Conservation (phyloP, 2,888 invertebrate genomes). For the Drosophila atroscutellata region DNA sequence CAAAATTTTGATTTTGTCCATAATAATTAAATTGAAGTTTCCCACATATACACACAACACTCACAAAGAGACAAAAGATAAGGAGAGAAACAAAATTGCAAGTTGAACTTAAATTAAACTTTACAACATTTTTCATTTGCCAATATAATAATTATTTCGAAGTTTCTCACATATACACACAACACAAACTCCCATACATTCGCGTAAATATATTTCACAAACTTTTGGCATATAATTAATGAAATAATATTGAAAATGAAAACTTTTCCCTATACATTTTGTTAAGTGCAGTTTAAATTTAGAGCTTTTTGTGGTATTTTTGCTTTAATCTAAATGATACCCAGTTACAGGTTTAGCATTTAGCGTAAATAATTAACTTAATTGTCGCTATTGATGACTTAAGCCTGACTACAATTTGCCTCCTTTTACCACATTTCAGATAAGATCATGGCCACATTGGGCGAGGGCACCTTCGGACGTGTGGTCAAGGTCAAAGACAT, state of each 20-base stretch:
- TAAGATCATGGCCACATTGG: conserved; percentile 98
- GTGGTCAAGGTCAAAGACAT: conserved; percentile 99
- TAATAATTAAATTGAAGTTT: conserved; percentile 22
- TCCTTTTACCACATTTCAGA: conserved; percentile 91
- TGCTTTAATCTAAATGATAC: conserved; percentile 39
- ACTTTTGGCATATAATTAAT: conserved; percentile 56
- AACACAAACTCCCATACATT: conserved; percentile 7
- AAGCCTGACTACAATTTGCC: conserved; percentile 57
- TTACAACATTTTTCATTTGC: conserved; percentile 24
- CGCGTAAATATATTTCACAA: conserved; percentile 16
- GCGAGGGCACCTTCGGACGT: conserved; percentile 99
- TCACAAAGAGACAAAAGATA: conserved; percentile 26
- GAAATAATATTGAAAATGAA: conserved; percentile 67
- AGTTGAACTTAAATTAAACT: conserved; percentile 32
- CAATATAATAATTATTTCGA: conserved; percentile 10
- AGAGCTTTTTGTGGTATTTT: conserved; percentile 39
- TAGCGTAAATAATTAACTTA: conserved; percentile 43
- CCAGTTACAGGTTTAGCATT: conserved; percentile 65
- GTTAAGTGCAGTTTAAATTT: conserved; percentile 49
- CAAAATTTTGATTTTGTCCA: conserved; percentile 20
- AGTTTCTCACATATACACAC: conserved; percentile 20
- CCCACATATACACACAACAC: conserved; percentile 6
- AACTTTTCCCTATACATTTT: conserved; percentile 51
- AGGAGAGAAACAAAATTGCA: conserved; percentile 16
- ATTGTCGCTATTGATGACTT: background rate